Evolutionary conservation across 1,140 invertebrate genomes (phyloP).

Genomic region (Pseudobourletiella spinata): DNA sequence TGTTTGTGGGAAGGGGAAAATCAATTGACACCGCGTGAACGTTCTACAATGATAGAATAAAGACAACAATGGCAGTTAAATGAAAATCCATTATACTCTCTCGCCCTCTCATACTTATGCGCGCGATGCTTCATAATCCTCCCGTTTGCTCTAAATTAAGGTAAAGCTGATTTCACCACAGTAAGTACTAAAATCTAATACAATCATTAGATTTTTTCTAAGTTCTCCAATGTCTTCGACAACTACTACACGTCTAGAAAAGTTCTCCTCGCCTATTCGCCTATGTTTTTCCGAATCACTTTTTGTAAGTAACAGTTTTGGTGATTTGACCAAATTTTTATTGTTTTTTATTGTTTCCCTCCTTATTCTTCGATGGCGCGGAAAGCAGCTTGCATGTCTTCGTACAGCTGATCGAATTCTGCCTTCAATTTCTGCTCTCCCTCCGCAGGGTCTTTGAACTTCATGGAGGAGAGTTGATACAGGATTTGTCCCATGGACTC

Average conservation of each 20-base stretch:
- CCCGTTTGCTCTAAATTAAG: neutral
- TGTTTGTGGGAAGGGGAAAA: neutral
- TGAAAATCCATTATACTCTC: neutral
- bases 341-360: neutral
- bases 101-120: too few species aligned
- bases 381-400: constrained; percentile 94
- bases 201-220: neutral
- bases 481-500: constrained; percentile 94
- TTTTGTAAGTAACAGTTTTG: neutral
- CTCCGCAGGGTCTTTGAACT: constrained; percentile 98
- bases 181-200: neutral
- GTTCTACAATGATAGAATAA: neutral
- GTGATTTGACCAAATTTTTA: neutral
- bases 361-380: constrained; percentile 94
- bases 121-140: too few species aligned
- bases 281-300: neutral
- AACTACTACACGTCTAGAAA: neutral
- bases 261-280: neutral
- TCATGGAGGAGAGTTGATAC: constrained; percentile 98
- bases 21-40: too few species aligned
- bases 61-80: neutral
- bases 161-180: neutral
- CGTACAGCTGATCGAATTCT: constrained; percentile 90
- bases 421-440: constrained; percentile 94
- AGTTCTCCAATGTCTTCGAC: neutral